Percentiles rank a stretch among this genome's conserved stretches.
Conservation (phyloP, 2,797 vertebrate genomes). For the Pelochelys cantorii region DNA sequence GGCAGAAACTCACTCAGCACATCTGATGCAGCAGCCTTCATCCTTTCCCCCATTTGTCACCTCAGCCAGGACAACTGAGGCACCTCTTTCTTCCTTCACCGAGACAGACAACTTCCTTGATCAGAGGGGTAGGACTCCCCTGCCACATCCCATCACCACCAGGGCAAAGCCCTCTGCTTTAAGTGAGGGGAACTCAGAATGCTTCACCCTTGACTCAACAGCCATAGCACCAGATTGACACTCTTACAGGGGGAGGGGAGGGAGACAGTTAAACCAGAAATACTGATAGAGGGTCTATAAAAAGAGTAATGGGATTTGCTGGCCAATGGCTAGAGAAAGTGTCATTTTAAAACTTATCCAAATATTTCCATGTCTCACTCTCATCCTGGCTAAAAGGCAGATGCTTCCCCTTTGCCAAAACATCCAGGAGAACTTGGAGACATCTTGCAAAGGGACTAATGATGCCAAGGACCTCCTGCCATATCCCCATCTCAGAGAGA, state of each 20-base stretch:
- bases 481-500: background rate
- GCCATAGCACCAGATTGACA: background rate
- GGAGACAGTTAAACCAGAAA: background rate
- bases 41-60: background rate
- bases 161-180: background rate
- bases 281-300: background rate
- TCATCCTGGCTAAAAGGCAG: background rate
- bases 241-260: slow-evolving; percentile 22
- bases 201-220: background rate
- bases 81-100: background rate
- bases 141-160: background rate
- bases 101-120: background rate
- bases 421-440: background rate
- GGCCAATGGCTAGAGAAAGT: background rate
- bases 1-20: background rate
- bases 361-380: background rate
- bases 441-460: background rate
- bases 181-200: background rate
- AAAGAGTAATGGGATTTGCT: background rate
- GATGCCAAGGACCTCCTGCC: background rate
- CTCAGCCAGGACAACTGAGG: too few species aligned
- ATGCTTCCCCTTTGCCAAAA: background rate
- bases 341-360: background rate
- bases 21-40: background rate
- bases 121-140: background rate